phyloP scores from a whole-genome alignment of 2,797 vertebrate species.

The Phataginus tetradactyla region DNA sequence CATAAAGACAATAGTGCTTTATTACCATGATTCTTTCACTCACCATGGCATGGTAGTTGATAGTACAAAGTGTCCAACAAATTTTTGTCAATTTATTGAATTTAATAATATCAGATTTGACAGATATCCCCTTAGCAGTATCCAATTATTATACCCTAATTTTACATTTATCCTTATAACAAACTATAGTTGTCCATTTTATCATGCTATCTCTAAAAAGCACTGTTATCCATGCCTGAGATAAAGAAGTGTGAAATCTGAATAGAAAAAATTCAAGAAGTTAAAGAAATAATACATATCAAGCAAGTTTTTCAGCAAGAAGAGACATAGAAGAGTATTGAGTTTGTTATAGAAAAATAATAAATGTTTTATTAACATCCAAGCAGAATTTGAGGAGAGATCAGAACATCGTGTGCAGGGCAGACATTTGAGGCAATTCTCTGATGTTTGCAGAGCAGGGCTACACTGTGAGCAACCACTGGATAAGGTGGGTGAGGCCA shows the following conservation, averaged over 20 bases:
- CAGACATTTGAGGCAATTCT: not conserved
- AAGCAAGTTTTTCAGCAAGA: constrained; percentile 11
- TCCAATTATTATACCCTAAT: not conserved
- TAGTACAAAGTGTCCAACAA: not conserved
- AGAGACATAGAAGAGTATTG: not conserved
- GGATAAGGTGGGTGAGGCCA: not conserved
- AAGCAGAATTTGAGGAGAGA: not conserved
- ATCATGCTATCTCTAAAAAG: not conserved
- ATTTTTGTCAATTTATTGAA: not conserved
- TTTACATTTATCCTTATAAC: not conserved
- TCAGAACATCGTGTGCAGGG: not conserved
- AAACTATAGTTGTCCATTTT: not conserved
- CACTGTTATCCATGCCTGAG: not conserved
- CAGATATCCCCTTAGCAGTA: not conserved
- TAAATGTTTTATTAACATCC: not conserved
- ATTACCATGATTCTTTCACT: not conserved
- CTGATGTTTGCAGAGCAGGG: not conserved
- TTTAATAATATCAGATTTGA: not conserved
- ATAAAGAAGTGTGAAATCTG: not conserved
- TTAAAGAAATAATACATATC: not conserved
- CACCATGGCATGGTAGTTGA: not conserved
- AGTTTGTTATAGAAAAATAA: not conserved
- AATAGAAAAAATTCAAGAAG: not conserved
- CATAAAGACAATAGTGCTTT: not conserved
- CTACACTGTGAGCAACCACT: not conserved